phyloP scores from a whole-genome alignment of 2,113 vertebrate genomes.

The Thamnophis sirtalis region DNA sequence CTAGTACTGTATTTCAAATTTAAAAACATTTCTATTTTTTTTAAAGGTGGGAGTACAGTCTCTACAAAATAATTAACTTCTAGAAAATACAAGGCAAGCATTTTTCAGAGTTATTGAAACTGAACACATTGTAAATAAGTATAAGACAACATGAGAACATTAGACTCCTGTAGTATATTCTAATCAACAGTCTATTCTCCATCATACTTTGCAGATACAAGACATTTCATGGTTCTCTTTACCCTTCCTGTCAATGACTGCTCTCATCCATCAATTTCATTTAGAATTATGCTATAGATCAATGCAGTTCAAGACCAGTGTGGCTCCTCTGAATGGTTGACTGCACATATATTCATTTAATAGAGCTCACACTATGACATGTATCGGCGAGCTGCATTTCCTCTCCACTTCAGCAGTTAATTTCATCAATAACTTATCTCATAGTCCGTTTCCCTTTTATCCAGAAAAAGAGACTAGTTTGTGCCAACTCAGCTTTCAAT shows the following conservation, averaged over 20 bases:
- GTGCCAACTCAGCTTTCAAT: conserved; percentile 64
- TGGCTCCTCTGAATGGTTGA: conserved; percentile 66
- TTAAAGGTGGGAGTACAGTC: background rate
- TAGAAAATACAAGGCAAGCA: conserved; percentile 9
- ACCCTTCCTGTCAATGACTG: conserved; percentile 86
- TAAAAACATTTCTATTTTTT: background rate
- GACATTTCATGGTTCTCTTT: conserved; percentile 83
- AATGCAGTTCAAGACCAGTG: conserved; percentile 85
- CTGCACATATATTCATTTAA: conserved; percentile 69
- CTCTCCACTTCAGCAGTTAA: conserved; percentile 72
- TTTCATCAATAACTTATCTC: conserved; percentile 73
- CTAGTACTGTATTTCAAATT: background rate
- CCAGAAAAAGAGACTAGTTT: conserved; percentile 53
- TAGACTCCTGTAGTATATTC: background rate
- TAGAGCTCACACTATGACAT: conserved; percentile 67
- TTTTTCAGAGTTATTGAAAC: conserved; percentile 6
- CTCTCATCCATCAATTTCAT: conserved; percentile 89
- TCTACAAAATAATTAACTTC: conserved; percentile 13
- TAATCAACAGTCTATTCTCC: conserved; percentile 76
- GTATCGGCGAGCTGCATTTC: conserved; percentile 68
- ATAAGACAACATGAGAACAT: conserved; percentile 7
- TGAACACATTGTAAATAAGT: background rate
- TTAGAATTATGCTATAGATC: conserved; percentile 89
- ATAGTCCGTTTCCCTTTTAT: conserved; percentile 60
- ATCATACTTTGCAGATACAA: conserved; percentile 80